Conservation (phyloP, 2,888 invertebrate species). For the Globia sparganii region DNA sequence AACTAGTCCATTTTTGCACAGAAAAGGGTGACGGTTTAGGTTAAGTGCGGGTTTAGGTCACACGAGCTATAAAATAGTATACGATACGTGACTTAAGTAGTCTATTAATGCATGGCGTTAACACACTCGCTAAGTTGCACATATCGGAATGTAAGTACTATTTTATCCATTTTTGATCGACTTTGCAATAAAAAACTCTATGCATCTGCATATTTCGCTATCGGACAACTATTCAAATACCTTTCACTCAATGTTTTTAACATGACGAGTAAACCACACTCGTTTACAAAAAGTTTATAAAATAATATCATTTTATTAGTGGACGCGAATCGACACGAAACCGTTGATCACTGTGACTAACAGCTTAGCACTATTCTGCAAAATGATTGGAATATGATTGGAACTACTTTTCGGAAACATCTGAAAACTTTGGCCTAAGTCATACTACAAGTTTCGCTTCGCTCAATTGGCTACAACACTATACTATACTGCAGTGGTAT, state of each 20-base stretch:
- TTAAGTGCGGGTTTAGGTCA: background rate
- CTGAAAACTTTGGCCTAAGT: background rate
- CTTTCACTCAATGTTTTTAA: conserved; percentile 15
- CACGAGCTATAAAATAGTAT: background rate
- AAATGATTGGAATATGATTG: conserved; percentile 23
- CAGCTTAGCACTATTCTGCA: background rate
- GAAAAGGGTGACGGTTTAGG: background rate
- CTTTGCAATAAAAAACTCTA: background rate
- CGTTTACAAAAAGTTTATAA: conserved; percentile 1
- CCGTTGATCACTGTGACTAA: conserved; percentile 11
- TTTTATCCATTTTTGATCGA: conserved; percentile 5
- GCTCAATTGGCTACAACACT: background rate
- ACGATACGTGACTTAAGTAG: background rate
- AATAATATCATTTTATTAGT: conserved; percentile 31
- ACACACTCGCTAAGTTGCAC: background rate
- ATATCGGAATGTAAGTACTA: background rate
- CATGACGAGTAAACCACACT: background rate
- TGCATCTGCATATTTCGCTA: background rate
- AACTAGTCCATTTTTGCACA: too few species aligned
- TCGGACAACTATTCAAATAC: conserved; percentile 7
- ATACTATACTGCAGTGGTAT: too few species aligned
- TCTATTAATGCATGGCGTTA: background rate
- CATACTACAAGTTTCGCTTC: background rate
- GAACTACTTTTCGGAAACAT: conserved; percentile 9
- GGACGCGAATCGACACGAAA: conserved; percentile 16